phyloP scores from a whole-genome alignment of 2,888 invertebrate species.

The Drosophila suboccidentalis region DNA sequence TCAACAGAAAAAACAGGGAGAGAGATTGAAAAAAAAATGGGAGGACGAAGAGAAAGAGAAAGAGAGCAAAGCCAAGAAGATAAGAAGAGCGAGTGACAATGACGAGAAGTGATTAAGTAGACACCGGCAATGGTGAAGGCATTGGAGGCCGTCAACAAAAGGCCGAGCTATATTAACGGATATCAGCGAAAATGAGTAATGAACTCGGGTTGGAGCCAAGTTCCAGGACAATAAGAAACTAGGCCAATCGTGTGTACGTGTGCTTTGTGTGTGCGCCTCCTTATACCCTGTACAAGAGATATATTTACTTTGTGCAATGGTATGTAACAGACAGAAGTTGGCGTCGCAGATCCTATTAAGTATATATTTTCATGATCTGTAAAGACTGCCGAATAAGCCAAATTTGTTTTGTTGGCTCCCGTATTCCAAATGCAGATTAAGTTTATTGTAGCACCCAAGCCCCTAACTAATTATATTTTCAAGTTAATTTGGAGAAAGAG shows the following conservation, averaged over 20 bases:
- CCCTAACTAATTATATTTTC: too few species aligned
- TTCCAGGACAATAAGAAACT: slow-evolving; percentile 69
- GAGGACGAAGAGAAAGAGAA: slow-evolving; percentile 1
- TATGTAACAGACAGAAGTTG: neutral
- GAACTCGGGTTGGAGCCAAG: slow-evolving; percentile 60
- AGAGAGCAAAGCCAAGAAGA: slow-evolving; percentile 14
- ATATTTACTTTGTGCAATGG: neutral
- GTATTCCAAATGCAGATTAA: too few species aligned
- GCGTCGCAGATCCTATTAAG: too few species aligned
- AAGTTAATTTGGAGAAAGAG: too few species aligned
- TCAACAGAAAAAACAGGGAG: slow-evolving; percentile 25
- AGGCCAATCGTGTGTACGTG: slow-evolving; percentile 43
- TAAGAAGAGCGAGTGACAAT: slow-evolving; percentile 41
- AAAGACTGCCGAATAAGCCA: too few species aligned
- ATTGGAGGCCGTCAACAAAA: slow-evolving; percentile 30
- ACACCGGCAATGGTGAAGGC: slow-evolving; percentile 41
- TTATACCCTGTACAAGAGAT: neutral
- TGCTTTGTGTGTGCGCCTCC: slow-evolving; percentile 45
- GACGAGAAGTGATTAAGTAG: slow-evolving; percentile 70
- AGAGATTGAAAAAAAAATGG: slow-evolving; percentile 1
- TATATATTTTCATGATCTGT: too few species aligned
- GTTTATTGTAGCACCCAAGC: too few species aligned
- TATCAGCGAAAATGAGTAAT: slow-evolving; percentile 78
- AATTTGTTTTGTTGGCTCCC: too few species aligned
- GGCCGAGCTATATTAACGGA: slow-evolving; percentile 66